Conservation (phyloP, 2,888 invertebrate species). For the Acrobasis suavella region DNA sequence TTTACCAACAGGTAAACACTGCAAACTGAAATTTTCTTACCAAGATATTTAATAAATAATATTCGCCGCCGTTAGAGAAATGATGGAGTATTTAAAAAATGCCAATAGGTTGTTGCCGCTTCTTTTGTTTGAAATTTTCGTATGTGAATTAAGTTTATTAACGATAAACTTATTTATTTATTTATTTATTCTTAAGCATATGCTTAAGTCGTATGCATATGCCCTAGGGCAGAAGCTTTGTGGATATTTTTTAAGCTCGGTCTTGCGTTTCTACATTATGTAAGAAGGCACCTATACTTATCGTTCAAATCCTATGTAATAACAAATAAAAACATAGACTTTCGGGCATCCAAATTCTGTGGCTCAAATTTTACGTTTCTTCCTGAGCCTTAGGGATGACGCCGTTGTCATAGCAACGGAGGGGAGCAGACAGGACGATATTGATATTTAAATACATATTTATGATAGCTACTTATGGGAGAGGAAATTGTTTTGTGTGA, state of each 20-base stretch:
- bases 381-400: constrained; percentile 38
- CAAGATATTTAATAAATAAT: background rate
- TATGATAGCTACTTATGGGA: constrained; percentile 38
- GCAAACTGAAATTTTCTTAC: background rate
- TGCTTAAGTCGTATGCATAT: too few relatives aligned
- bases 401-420: constrained; percentile 57
- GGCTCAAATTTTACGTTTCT: constrained; percentile 35
- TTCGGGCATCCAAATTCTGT: constrained; percentile 24
- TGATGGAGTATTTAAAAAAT: too few relatives aligned
- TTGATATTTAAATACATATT: constrained; percentile 53
- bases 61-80: background rate
- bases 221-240: too few relatives aligned
- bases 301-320: background rate
- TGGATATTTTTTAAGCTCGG: too few relatives aligned
- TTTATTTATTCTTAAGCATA: too few relatives aligned
- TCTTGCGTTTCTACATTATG: background rate
- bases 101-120: too few relatives aligned
- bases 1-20: constrained; percentile 57
- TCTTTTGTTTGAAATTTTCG: too few relatives aligned
- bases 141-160: too few relatives aligned
- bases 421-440: constrained; percentile 52
- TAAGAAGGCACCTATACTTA: background rate
- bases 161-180: too few relatives aligned
- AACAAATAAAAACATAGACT: constrained; percentile 1
- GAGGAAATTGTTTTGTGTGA: constrained; percentile 39